phyloP scores from a whole-genome alignment of 2,797 vertebrate genomes.

The Argya squamiceps region DNA sequence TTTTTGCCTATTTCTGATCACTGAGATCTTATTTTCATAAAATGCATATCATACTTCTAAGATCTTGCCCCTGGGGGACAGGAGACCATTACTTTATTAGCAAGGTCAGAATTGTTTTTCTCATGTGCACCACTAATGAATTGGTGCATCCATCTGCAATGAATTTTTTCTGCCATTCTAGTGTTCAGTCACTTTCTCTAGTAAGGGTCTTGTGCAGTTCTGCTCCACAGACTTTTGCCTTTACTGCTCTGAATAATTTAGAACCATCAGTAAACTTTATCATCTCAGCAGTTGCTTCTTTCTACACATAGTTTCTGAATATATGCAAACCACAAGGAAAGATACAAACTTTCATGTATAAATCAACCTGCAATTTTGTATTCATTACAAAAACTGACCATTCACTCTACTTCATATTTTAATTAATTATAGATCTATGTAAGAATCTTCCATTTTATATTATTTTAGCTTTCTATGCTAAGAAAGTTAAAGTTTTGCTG shows the following conservation, averaged over 20 bases:
- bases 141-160: constrained; percentile 3
- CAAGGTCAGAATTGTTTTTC: background rate
- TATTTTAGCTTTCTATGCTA: background rate
- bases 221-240: background rate
- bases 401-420: accelerated
- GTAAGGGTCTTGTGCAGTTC: background rate
- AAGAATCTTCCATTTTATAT: background rate
- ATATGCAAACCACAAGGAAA: background rate
- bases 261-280: background rate
- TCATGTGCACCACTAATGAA: background rate
- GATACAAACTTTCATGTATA: background rate
- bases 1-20: background rate
- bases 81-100: constrained; percentile 3
- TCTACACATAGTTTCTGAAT: background rate
- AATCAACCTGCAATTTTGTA: background rate
- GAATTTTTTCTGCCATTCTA: constrained; percentile 34
- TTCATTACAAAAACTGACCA: background rate
- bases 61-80: background rate
- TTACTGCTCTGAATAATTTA: constrained; percentile 1
- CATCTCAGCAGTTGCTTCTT: background rate
- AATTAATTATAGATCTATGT: background rate
- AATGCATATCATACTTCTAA: background rate
- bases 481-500: background rate
- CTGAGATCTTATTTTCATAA: background rate
- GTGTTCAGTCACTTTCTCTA: constrained; percentile 4